These are phyloP conservation scores for Theonella swinhoei DNA, from an alignment of 37 sponge, comb jelly and placozoan genomes.

Conservation along the genomic window DNA sequence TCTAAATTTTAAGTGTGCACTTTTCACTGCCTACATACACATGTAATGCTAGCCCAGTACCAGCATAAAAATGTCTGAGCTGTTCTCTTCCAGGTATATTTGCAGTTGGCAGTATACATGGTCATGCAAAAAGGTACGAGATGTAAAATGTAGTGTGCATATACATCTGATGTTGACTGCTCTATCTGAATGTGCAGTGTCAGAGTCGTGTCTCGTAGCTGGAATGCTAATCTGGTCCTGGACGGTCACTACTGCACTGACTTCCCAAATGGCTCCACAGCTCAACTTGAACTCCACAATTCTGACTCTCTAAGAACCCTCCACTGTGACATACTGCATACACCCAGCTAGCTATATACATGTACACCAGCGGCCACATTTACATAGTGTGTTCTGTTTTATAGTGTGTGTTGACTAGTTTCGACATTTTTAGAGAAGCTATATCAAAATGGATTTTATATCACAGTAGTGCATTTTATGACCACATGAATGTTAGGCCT, in stretches of 20 bases:
- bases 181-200: conserved; percentile 58
- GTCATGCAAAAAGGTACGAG: conserved; percentile 42
- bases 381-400: background rate
- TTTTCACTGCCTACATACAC: no score
- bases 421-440: no score
- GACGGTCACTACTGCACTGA: conserved; percentile 58
- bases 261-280: conserved; percentile 55
- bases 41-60: no score
- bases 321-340: no score
- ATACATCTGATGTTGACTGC: background rate
- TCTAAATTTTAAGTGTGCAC: no score
- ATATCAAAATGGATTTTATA: no score
- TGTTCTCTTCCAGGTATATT: conserved; percentile 66
- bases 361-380: no score
- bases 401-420: background rate
- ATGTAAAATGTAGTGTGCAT: background rate
- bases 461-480: no score
- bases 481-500: no score
- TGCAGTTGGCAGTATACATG: conserved; percentile 30
- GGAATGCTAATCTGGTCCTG: conserved; percentile 56
- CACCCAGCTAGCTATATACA: no score
- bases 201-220: conserved; percentile 54
- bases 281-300: conserved; percentile 41
- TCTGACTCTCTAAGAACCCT: conserved; percentile 62
- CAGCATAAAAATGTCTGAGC: no score